Conservation (phyloP, 2,113 vertebrate genomes). For the Hystrix brachyura region DNA sequence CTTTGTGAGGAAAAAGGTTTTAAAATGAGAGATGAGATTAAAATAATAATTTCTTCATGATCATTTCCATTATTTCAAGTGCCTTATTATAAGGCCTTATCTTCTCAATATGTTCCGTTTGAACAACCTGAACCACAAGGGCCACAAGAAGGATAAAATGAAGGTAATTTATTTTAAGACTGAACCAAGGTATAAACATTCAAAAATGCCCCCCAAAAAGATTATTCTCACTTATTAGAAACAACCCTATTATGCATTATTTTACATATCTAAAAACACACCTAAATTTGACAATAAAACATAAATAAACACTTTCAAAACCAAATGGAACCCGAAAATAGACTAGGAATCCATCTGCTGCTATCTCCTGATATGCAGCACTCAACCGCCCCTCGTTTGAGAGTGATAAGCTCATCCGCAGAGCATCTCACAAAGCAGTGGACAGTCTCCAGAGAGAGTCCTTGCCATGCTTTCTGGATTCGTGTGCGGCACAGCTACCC, state of each 20-base stretch:
- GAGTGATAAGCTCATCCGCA: background rate
- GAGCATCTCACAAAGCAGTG: background rate
- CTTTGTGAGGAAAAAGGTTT: slow-evolving; percentile 65
- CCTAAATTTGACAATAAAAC: background rate
- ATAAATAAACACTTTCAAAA: slow-evolving; percentile 42
- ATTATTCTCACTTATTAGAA: background rate
- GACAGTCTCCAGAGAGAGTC: background rate
- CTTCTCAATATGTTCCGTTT: background rate
- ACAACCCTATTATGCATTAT: slow-evolving; percentile 13
- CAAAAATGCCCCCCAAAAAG: slow-evolving; percentile 1
- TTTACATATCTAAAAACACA: slow-evolving; percentile 55
- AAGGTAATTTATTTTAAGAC: background rate
- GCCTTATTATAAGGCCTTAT: background rate
- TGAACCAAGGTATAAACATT: slow-evolving; percentile 5
- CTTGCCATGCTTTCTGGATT: slow-evolving; percentile 1
- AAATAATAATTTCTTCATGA: slow-evolving; percentile 67
- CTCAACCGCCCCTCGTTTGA: background rate
- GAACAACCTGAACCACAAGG: background rate
- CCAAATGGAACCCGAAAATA: slow-evolving; percentile 44
- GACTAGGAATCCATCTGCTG: background rate
- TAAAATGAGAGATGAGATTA: slow-evolving; percentile 67
- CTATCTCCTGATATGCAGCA: background rate
- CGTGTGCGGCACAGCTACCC: background rate
- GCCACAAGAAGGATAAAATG: slow-evolving; percentile 14
- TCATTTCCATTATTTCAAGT: slow-evolving; percentile 52